Evolutionary conservation across 2,888 invertebrate genomes (phyloP), one percentile per base, ranked within the genome.

Genomic region (Podotricha telesiphe): DNA sequence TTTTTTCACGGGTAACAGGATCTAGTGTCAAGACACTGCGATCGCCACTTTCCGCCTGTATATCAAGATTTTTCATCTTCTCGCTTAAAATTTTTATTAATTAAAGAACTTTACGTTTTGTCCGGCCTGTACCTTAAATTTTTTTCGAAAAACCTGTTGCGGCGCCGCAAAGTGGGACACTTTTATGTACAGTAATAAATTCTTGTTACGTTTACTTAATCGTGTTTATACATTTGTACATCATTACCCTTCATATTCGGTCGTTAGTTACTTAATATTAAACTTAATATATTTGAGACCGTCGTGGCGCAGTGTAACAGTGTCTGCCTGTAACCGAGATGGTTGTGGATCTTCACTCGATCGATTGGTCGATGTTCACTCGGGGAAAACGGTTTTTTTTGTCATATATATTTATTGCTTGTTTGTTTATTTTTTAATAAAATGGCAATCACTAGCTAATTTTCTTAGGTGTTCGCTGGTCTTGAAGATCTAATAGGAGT

Each of bases 121-220:
- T 55, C 15, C 17, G 22, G 47, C 37, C 48, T 69, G 62, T 62
- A 69, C 62, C 28, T 19, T 47, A 20, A 56, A 63, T 42, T 56
- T 19, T 48, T 69, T 53, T 47, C 56, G 45, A 50, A 42, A 51
- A 42, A 64, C 48, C 17, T 56, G 56, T 67, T 37, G 37, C 67
- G 56, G 62, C 28, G 11, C 45, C 17, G 34, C 40, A 47, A 69
- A 69, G 65, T 65, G 59, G 61, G 65, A 61, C 55, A 65, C 50
- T 65, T 61, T 69, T 55, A 65, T 69, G 53, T 65, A 42, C 48
- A 47, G 59, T 55, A 59, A 53, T 55, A 48, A 58, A 42, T 65
- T 69, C 51, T 45, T 47, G 37, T 37, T 56, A 34, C n/a, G 34
- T 55, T 64, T 65, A 22, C 47, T 65, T 56, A 19, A 53, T 65